A percentile compares a stretch with the other conserved stretches of the same genome.
Evolutionary conservation across 2,888 invertebrate species (phyloP).

Genomic region (Aromia moschata): DNA sequence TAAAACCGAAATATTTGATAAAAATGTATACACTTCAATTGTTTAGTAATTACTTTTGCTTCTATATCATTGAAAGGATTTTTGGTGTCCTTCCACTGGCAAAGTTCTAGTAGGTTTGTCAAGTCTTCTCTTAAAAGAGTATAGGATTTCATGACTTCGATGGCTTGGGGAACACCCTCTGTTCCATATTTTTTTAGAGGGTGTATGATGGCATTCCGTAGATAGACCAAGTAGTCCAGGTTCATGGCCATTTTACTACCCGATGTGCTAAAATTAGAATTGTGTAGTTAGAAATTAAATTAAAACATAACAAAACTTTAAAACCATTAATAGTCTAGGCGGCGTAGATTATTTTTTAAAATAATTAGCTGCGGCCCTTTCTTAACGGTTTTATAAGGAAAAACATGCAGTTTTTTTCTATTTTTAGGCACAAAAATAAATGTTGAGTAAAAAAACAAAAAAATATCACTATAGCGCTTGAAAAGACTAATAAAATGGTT

Average conservation of each 20-base stretch:
- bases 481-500: too few relatives aligned
- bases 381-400: too few relatives aligned
- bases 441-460: too few relatives aligned
- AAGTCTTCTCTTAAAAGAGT: constrained; percentile 90
- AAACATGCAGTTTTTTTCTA: too few relatives aligned
- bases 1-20: constrained; percentile 53
- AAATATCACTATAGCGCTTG: too few relatives aligned
- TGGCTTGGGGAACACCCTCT: constrained; percentile 77
- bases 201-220: constrained; percentile 78
- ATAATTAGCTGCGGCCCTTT: too few relatives aligned
- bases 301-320: too few relatives aligned
- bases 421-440: too few relatives aligned
- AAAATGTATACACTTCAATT: constrained; percentile 15
- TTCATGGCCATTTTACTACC: constrained; percentile 84
- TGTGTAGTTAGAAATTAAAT: too few relatives aligned
- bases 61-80: constrained; percentile 82
- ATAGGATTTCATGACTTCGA: constrained; percentile 84
- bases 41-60: constrained; percentile 65
- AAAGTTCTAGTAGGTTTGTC: constrained; percentile 86
- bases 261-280: constrained; percentile 74
- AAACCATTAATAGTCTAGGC: too few relatives aligned
- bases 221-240: constrained; percentile 85
- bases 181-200: constrained; percentile 77
- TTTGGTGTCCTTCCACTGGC: constrained; percentile 81
- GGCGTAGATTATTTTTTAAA: too few relatives aligned